phyloP scores from a whole-genome alignment of 30 jellyfish, hydroid and myxozoan genomes.

The Sanderia malayensis region DNA sequence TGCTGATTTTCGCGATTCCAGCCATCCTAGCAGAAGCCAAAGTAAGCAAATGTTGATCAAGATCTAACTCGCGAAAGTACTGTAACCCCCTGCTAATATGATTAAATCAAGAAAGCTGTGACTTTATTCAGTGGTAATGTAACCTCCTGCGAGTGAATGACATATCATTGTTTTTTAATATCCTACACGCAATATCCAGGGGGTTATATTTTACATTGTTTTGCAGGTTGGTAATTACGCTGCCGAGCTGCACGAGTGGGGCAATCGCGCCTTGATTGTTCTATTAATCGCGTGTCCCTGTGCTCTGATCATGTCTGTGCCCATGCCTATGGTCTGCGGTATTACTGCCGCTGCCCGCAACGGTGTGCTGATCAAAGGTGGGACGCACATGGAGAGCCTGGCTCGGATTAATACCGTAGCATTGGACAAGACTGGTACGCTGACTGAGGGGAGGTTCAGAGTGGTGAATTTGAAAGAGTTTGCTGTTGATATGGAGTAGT shows the following conservation, averaged over 20 bases:
- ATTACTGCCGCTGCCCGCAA: conserved; percentile 79
- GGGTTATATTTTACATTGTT: no score
- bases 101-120: no score
- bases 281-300: conserved; percentile 92
- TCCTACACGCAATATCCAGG: no score
- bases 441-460: conserved; percentile 93
- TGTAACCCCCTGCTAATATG: no score
- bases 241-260: conserved; percentile 63
- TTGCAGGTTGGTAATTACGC: conserved; percentile 63
- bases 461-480: conserved; percentile 40
- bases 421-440: conserved; percentile 93
- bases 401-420: conserved; percentile 66
- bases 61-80: no score
- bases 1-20: conserved; percentile 73
- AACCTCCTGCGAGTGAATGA: no score
- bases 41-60: conserved; percentile 66
- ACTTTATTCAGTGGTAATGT: no score
- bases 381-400: conserved; percentile 67
- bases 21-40: conserved; percentile 55
- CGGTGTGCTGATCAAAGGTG: conserved; percentile 82
- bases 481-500: conserved; percentile 26
- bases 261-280: conserved; percentile 75
- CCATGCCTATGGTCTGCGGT: conserved; percentile 84
- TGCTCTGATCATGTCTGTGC: conserved; percentile 87
- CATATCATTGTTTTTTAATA: no score